Evolutionary conservation across 2,888 invertebrate species (phyloP), one percentile per base, ranked within the genome.

Genomic region (Miltochrista miniata): DNA sequence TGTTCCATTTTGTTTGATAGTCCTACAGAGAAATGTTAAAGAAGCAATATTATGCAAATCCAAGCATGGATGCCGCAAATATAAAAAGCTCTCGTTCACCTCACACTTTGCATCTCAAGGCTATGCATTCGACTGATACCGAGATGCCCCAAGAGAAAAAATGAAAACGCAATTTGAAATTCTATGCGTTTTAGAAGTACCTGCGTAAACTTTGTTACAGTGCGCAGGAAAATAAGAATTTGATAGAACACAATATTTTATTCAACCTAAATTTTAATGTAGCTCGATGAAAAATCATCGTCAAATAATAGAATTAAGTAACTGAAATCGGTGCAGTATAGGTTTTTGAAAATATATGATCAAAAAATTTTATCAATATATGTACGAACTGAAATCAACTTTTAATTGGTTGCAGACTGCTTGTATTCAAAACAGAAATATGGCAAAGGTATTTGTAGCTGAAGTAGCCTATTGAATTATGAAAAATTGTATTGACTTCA

Each of bases 11-110:
- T 81, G 79, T 81, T 81, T 80, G 79, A 74, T 79, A 77, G 79
- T 74, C 76, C 73, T 74, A 79, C 76, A 80, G 79, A 79, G 80
- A 74, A 88, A 89, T 86, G 87, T 88, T 90, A 86, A 89, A 79
- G 88, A 91, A 92, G 91, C 90, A 92, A 92, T 92, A 91, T 91
- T 91, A 92, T 92, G 92, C 87, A 90, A 92, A 92, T 90, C 80
- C 81, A 72, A 80, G 78, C 83, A 82, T 87, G 81, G 86, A 80
- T 84, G 76, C 84, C 86, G 83, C 86, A 90, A 89, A 89, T 87
- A 90, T 87, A 90, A 90, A 90, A 90, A 90, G 86, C 86, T 81
- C 86, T 78, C 83, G 82, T 78, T 84, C 57, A 54, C 60, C 83
- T 82, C 85, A 76, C 85, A 88, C 89, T 90, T 90, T 90, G 90